Evolutionary conservation across 2,797 vertebrate genomes (phyloP).

Genomic region (Neosilurus hyrtlii): DNA sequence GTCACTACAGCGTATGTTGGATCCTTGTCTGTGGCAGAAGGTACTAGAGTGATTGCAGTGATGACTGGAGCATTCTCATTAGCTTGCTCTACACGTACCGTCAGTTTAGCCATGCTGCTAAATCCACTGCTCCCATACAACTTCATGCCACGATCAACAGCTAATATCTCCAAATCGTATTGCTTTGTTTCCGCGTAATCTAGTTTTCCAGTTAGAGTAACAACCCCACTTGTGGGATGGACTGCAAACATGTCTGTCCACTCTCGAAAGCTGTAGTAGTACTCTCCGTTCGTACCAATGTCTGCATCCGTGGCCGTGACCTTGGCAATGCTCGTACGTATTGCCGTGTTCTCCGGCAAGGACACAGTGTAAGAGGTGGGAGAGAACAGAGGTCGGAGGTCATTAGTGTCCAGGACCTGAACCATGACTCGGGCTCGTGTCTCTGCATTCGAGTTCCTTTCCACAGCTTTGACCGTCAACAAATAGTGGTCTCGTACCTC

Average conservation of each 20-base stretch:
- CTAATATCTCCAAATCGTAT: slow-evolving; percentile 93
- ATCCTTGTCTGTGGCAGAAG: slow-evolving; percentile 83
- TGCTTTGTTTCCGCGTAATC: slow-evolving; percentile 82
- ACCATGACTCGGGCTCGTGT: slow-evolving; percentile 83
- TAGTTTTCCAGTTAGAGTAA: slow-evolving; percentile 88
- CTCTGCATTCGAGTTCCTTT: slow-evolving; percentile 83
- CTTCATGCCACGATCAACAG: slow-evolving; percentile 94
- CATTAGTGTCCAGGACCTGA: slow-evolving; percentile 96
- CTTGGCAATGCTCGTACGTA: slow-evolving; percentile 88
- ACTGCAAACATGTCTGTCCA: slow-evolving; percentile 95
- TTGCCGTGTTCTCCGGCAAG: slow-evolving; percentile 88
- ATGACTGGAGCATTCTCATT: slow-evolving; percentile 87
- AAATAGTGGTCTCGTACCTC: slow-evolving; percentile 95
- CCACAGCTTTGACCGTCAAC: slow-evolving; percentile 88
- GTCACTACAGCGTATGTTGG: slow-evolving; percentile 87
- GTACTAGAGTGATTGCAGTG: slow-evolving; percentile 78
- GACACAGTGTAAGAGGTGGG: slow-evolving; percentile 95
- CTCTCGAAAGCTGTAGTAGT: slow-evolving; percentile 97
- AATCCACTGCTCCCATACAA: slow-evolving; percentile 96
- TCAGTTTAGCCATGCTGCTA: slow-evolving; percentile 94
- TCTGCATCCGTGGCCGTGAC: slow-evolving; percentile 97
- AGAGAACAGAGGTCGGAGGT: slow-evolving; percentile 93
- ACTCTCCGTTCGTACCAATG: slow-evolving; percentile 96
- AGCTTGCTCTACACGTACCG: slow-evolving; percentile 87
- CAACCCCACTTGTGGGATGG: slow-evolving; percentile 92